Base-by-base conservation (phyloP, 2,888 invertebrate species). In the Timema podura region DNA sequence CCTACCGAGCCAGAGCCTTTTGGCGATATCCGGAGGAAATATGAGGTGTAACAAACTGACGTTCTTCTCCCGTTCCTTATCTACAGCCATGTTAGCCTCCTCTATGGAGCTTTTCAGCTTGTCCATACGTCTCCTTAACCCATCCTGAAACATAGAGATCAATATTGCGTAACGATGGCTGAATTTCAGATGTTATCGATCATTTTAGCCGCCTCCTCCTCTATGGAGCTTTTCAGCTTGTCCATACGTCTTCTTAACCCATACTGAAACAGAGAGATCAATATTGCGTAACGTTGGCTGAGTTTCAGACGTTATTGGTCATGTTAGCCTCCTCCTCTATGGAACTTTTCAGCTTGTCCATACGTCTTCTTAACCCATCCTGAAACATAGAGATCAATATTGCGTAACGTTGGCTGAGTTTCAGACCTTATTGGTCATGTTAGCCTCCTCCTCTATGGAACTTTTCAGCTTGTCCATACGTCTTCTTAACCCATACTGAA, bases 381-480 rank as follows among this genome's bases (percentile, higher is more conserved):
- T 93, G 81, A 11, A 15, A 48, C 57, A 5, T 5, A 54, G 5
- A 30, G 1, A 30, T 30, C 30, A 30, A 30, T 30, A 30, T 30
- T 30, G 30, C 30, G 30, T 30, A 30, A 3, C 1, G 30, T 30
- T 30, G 3, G 3, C 30, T 3, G 30, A 30, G 30, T 30, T 30
- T 30, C 30, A 30, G 30, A 30, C 30, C 2, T 30, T 30, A 30
- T 30, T 30, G 30, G 96, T 96, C 76, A 89, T 87, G 78, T 93
- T 96, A 13, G 95, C 3, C 30, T 30, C 95, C 81, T 95, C 95
- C 82, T 96, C 95, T 79, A 97, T 95, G 48, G 93, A 94, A 79
- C 91, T 92, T 83, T 96, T 95, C 76, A 97, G 83, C 80, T 95
- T 95, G 77, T 96, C 96, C 96, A 97, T 96, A 75, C 95, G 88